Conservation (phyloP, 1,140 invertebrate genomes). For the Bombus haemorrhoidalis region DNA sequence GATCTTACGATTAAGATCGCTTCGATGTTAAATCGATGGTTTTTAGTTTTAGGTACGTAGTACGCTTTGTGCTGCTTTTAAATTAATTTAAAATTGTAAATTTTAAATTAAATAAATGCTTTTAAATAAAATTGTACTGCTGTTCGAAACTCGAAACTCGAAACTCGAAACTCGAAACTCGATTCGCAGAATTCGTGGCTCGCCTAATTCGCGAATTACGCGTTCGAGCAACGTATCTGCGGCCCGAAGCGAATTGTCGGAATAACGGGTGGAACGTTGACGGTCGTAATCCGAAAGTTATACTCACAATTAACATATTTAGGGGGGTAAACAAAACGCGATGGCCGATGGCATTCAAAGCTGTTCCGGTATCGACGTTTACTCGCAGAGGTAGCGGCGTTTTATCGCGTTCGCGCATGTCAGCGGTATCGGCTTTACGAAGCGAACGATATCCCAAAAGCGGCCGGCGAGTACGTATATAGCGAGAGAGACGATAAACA, state of each 20-base stretch:
- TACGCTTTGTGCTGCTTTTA: not conserved
- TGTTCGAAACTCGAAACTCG: no score
- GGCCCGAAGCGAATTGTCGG: not conserved
- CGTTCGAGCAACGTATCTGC: not conserved
- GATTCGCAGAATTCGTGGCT: not conserved
- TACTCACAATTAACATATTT: not conserved
- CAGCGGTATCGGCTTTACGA: no score
- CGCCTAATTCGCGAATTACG: not conserved
- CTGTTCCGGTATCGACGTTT: slow-evolving; percentile 9
- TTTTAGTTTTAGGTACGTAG: no score
- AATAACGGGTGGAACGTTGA: not conserved
- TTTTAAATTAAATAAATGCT: no score
- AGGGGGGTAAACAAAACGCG: not conserved
- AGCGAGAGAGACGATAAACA: no score
- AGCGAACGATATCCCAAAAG: no score
- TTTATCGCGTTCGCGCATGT: slow-evolving; percentile 1
- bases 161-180: not conserved
- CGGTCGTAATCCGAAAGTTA: not conserved
- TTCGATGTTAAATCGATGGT: no score
- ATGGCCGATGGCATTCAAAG: not conserved
- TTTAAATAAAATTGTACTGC: no score
- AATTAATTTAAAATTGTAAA: no score
- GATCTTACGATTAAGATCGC: no score
- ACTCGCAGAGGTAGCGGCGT: not conserved
- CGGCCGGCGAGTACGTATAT: no score